phyloP scores from a whole-genome alignment of 2,113 vertebrate genomes.

The Mionectes macconnelli region DNA sequence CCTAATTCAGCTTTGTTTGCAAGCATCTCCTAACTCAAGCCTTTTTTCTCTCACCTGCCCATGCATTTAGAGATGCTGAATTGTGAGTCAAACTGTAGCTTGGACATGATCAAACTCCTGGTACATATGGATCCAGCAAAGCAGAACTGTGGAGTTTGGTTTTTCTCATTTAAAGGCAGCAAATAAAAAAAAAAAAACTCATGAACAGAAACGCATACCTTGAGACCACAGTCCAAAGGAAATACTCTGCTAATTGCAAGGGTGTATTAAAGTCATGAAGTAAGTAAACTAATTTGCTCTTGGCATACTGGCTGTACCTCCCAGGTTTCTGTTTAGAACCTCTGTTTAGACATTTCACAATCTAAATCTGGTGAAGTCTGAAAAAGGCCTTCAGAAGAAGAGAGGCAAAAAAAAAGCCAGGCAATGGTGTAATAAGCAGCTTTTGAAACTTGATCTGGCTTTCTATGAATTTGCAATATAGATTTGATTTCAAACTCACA shows the following conservation, averaged over 20 bases:
- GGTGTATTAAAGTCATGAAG: conserved; percentile 60
- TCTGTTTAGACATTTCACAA: conserved; percentile 56
- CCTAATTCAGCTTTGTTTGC: background rate
- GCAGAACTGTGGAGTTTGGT: conserved; percentile 5
- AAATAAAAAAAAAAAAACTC: background rate
- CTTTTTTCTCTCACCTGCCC: background rate
- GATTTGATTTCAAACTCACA: conserved; percentile 60
- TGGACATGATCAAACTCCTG: background rate
- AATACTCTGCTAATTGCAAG: conserved; percentile 52
- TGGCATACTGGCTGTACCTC: conserved; percentile 32
- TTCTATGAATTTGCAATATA: conserved; percentile 58
- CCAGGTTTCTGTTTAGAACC: conserved; percentile 60
- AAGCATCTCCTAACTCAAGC: background rate
- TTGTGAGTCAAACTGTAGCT: background rate
- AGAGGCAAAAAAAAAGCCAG: background rate
- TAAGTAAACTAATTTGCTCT: conserved; percentile 60
- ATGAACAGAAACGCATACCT: conserved; percentile 53
- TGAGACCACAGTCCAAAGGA: conserved; percentile 60
- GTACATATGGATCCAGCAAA: background rate
- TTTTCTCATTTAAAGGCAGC: conserved; percentile 40
- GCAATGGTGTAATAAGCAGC: conserved; percentile 2
- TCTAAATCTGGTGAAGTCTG: conserved; percentile 32
- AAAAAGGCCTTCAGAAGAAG: conserved; percentile 25
- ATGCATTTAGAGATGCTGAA: background rate
- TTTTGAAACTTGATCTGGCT: conserved; percentile 23